These are phyloP conservation scores for Philopotamus ludificatus DNA, from an alignment of 1,140 invertebrate species.

Conservation along the genomic window DNA sequence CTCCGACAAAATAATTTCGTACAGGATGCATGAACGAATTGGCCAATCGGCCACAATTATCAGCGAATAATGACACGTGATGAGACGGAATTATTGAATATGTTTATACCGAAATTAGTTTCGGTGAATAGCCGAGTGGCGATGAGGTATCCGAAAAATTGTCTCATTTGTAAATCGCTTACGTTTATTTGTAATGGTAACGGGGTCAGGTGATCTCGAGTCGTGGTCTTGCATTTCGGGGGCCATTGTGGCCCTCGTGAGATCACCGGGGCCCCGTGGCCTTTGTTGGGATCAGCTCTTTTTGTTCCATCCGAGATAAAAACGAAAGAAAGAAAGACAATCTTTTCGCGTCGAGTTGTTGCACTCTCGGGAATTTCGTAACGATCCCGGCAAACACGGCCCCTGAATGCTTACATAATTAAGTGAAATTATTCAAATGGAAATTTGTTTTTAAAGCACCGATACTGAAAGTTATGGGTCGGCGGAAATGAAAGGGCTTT, in stretches of 20 bases:
- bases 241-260: constrained; percentile 30
- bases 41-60: too few species aligned
- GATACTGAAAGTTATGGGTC: too few species aligned
- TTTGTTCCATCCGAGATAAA: constrained; percentile 14
- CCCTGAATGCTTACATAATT: constrained; percentile 7
- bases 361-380: constrained; percentile 25
- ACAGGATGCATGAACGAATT: too few species aligned
- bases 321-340: constrained; percentile 13
- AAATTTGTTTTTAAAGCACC: too few species aligned
- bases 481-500: background rate
- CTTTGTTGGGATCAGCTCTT: constrained; percentile 25
- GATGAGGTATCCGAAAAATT: constrained; percentile 15
- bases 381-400: constrained; percentile 11
- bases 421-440: too few species aligned
- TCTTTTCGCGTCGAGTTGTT: background rate
- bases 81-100: too few species aligned
- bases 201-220: constrained; percentile 31
- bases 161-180: constrained; percentile 28
- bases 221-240: constrained; percentile 36
- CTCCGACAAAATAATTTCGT: too few species aligned
- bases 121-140: background rate
- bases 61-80: too few species aligned
- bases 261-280: constrained; percentile 16
- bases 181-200: background rate
- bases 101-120: background rate